Base-by-base conservation (phyloP, 2,113 vertebrate species). In the Lepus europaeus region DNA sequence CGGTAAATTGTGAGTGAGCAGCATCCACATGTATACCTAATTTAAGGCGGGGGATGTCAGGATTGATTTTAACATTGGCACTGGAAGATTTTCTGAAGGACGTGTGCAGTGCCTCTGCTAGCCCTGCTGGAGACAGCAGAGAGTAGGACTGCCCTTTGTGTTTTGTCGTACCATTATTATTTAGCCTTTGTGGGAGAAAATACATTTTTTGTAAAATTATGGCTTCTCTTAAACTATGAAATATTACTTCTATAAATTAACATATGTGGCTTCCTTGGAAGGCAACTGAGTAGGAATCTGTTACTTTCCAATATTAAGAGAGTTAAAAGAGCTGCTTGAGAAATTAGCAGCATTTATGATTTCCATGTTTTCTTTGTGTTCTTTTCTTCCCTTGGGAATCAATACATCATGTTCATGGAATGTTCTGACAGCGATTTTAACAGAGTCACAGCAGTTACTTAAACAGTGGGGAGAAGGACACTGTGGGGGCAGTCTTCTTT, bases 221-320 rank as follows among this genome's bases (percentile, higher is more conserved):
- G 87, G 33, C 45, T 96, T 78, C 45, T 79, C 25, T 81, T 79
- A 93, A 78, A 56, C 68, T 85, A 73, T 93, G 73, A 72, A 88
- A 25, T 86, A 68, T 89, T 45, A 77, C 45, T 61, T 76, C 29
- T 69, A 74, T 27, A 59, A 69, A 56, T 56, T 70, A 66, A 49
- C 23, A 36, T 64, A 61, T 74, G 17, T 73, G 31, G 61, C 2
- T 79, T 68, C 13, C 56, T 90, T 92, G 51, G 36, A 89, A 73
- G 74, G 61, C 29, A 76, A 69, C 77, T 91, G 84, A 64, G 61
- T 63, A 69, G 74, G 27, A 56, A 16, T 89, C 36, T 49, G 3
- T 81, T 61, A 39, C 9, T 92, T 39, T 87, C 83, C 11, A 90
- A 20, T 10, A 73, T 90, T 77, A 59, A 59, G 22, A 94, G 70